Evolutionary conservation across 2,888 invertebrate species (phyloP).

Genomic region (Acronicta alni): DNA sequence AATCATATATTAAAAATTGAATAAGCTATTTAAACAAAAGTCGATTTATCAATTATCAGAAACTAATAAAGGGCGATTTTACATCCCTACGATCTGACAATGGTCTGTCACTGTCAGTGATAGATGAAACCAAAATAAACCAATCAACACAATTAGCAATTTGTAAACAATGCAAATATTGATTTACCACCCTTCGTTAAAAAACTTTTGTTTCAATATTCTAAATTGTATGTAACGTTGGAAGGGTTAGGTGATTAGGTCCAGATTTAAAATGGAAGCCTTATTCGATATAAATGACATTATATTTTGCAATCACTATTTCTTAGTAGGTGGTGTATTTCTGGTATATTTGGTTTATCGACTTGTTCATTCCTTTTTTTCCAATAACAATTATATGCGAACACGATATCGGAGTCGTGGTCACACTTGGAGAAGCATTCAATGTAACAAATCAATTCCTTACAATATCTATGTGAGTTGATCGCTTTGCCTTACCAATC

Average conservation of each 20-base stretch:
- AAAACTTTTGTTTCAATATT: constrained; percentile 17
- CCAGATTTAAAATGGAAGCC: constrained; percentile 63
- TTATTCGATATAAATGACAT: constrained; percentile 70
- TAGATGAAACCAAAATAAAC: no score
- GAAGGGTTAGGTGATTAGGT: neutral
- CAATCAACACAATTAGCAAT: neutral
- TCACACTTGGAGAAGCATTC: constrained; percentile 87
- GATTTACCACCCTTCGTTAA: constrained; percentile 19
- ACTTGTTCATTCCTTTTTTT: constrained; percentile 76
- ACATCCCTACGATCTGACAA: no score
- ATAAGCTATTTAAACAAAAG: no score
- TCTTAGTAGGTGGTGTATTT: constrained; percentile 79
- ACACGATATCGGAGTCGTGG: constrained; percentile 76
- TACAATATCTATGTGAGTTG: constrained; percentile 84
- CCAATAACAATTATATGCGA: constrained; percentile 77
- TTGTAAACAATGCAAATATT: constrained; percentile 27
- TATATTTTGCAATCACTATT: constrained; percentile 77
- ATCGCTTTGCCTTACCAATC: neutral
- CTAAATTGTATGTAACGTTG: constrained; percentile 5
- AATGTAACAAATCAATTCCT: constrained; percentile 85
- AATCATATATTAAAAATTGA: no score
- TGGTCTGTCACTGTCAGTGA: no score
- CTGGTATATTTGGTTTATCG: constrained; percentile 80
- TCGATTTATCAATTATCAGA: no score
- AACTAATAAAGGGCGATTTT: no score